phyloP scores from a whole-genome alignment of 2,797 vertebrate species.

The Carduelis carduelis region DNA sequence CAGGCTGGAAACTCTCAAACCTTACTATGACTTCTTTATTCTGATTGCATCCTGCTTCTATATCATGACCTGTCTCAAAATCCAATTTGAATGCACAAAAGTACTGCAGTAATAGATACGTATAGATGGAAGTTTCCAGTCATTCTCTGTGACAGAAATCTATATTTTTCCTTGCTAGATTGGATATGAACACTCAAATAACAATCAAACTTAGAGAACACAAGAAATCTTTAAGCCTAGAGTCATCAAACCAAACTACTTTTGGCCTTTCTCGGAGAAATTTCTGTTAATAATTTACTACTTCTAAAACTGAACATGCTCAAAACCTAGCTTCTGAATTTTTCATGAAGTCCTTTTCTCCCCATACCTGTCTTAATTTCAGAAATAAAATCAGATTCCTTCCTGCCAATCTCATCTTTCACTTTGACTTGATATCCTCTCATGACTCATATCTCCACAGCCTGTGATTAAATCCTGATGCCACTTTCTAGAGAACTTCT shows the following conservation, averaged over 20 bases:
- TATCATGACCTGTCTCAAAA: background rate
- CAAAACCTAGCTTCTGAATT: background rate
- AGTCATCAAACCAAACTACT: background rate
- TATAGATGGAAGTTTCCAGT: background rate
- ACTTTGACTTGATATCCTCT: background rate
- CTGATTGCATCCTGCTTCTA: background rate
- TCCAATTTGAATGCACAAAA: background rate
- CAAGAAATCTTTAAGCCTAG: background rate
- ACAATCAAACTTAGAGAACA: background rate
- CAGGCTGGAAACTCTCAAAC: background rate
- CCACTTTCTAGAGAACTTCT: background rate
- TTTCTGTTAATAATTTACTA: constrained; percentile 18
- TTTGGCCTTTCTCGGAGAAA: background rate
- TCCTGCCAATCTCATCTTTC: constrained; percentile 1
- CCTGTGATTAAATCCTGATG: constrained; percentile 22
- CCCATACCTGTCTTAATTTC: constrained; percentile 16
- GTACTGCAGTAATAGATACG: background rate
- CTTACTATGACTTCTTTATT: background rate
- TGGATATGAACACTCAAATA: background rate
- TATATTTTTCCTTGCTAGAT: background rate
- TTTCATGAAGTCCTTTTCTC: background rate
- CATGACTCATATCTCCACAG: constrained; percentile 21
- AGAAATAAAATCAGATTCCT: background rate
- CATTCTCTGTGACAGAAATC: background rate
- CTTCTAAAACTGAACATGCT: background rate